Conservation (phyloP, 2,888 invertebrate species). For the Cephus runcator region DNA sequence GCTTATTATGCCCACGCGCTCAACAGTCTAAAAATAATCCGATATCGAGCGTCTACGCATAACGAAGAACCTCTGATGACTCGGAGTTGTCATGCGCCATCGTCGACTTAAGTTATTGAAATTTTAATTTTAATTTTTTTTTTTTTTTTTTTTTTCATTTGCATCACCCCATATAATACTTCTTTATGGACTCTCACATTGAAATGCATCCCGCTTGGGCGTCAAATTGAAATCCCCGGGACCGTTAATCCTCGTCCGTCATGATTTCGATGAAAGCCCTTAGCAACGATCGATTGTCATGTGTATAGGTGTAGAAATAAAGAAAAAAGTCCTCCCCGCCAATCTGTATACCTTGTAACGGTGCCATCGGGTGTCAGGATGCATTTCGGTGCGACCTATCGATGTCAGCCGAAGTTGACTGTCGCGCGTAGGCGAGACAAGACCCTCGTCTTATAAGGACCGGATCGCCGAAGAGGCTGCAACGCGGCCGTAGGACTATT, state of each 20-base stretch:
- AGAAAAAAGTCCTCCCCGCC: neutral
- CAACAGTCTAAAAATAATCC: constrained; percentile 50
- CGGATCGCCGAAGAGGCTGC: constrained; percentile 35
- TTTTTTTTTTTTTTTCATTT: neutral
- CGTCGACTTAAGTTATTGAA: neutral
- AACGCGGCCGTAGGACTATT: constrained; percentile 26
- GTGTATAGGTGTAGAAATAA: neutral
- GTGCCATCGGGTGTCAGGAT: neutral
- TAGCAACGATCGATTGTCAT: neutral
- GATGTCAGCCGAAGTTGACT: neutral
- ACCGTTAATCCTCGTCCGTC: neutral
- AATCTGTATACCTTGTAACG: neutral
- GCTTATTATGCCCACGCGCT: constrained; percentile 50
- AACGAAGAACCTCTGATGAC: neutral
- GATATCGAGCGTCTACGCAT: constrained; percentile 26
- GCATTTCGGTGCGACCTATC: neutral
- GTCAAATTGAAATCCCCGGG: neutral
- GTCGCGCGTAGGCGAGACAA: constrained; percentile 38
- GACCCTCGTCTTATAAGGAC: constrained; percentile 42
- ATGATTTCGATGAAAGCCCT: neutral
- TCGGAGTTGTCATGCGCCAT: neutral
- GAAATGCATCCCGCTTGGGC: neutral
- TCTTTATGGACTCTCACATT: neutral
- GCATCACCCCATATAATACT: neutral
- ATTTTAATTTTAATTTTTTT: too few relatives aligned